Evolutionary conservation across 2,113 vertebrate genomes (phyloP).

Genomic region (Cromileptes altivelis): DNA sequence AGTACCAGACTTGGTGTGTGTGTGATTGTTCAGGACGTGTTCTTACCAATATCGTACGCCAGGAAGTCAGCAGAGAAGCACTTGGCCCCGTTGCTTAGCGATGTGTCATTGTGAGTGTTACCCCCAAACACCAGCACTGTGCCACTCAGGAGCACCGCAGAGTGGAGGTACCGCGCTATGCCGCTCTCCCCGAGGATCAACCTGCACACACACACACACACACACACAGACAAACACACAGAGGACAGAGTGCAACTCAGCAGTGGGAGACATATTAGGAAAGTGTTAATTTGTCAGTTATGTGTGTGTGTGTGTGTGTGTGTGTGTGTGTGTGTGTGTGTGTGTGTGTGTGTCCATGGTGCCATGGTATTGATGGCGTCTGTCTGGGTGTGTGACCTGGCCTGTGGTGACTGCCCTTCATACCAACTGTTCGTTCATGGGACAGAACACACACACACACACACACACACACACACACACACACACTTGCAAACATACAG

Average conservation of each 20-base stretch:
- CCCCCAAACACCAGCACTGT: slow-evolving; percentile 93
- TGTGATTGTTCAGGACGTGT: neutral
- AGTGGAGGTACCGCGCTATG: slow-evolving; percentile 92
- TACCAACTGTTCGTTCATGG: slow-evolving; percentile 58
- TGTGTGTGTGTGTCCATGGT: slow-evolving; percentile 19
- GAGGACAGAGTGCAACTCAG: neutral
- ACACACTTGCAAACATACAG: neutral
- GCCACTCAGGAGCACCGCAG: slow-evolving; percentile 89
- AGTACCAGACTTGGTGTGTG: neutral
- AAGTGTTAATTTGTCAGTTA: slow-evolving; percentile 28
- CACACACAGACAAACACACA: slow-evolving; percentile 10
- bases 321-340: slow-evolving; percentile 4
- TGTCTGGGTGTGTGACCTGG: slow-evolving; percentile 54
- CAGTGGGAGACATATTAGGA: neutral
- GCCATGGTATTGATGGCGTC: slow-evolving; percentile 49
- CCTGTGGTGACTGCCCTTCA: slow-evolving; percentile 60
- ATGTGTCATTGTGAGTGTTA: slow-evolving; percentile 96
- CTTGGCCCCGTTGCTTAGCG: slow-evolving; percentile 93
- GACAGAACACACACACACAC: slow-evolving; percentile 8
- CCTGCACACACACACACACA: slow-evolving; percentile 84
- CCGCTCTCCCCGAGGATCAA: slow-evolving; percentile 90
- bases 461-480: slow-evolving; percentile 1
- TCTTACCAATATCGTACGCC: slow-evolving; percentile 92
- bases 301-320: slow-evolving; percentile 1
- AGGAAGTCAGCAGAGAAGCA: slow-evolving; percentile 95